Base-by-base conservation (phyloP, 2,113 vertebrate species). In the Eulacestoma nigropectus region DNA sequence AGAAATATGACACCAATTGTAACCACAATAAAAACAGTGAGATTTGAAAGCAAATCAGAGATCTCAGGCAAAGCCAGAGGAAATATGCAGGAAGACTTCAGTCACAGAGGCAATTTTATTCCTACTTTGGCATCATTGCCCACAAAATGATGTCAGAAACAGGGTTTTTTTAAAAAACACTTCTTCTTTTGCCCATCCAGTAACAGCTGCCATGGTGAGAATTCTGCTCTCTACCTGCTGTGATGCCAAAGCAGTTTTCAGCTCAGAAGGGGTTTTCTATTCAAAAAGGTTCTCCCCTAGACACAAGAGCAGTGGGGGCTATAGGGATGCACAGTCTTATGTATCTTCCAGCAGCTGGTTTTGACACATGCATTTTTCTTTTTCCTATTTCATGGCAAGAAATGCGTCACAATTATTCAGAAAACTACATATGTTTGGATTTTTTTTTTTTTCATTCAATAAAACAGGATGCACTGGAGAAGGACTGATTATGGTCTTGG, bases 131-230 rank as follows among this genome's bases (percentile, higher is more conserved):
- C 42, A 77, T 77, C 0, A 1, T 21, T 69, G 14, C 3, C 42
- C 13, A 23, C 22, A 56, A 79, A 77, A 50, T 3, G 0, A 27
- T 74, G 21, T 63, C 21, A 50, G 5, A 74, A 5, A n/a, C 4
- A 8, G n/a, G 1, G 1, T 1, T 17, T 37, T 41, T 70, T 27
- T 49, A 7, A 17, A 42, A 56, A 81, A 72, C 1, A 8, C 8
- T 13, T 1, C 1, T 70, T 56, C 23, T 67, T 80, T 62, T 55
- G 6, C 41, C 14, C 17, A 13, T 37, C 22, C 25, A 78, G 11
- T 16, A 65, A 33, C n/a, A 55, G 10, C 16, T 68, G 30, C 29
- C 37, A 19, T 8, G 23, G 52, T 5, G 6, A 76, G 29, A 76
- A 60, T 57, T 69, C 8, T 85, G 10, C 11, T 68, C 2, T 74